These are phyloP conservation scores for Paralvinella palmiformis DNA, from an alignment of 1,140 invertebrate genomes.

Conservation along the genomic window DNA sequence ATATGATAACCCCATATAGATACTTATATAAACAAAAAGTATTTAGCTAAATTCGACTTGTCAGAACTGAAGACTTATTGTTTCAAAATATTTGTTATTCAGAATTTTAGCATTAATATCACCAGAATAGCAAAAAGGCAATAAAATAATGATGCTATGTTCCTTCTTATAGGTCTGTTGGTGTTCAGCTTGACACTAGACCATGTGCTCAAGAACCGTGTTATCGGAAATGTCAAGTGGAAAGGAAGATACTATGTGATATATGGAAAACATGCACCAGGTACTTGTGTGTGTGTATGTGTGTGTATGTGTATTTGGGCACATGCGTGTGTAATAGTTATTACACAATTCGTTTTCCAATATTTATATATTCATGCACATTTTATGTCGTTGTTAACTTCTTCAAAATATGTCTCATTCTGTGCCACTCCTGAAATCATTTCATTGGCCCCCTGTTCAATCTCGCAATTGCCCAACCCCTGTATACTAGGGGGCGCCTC, in stretches of 20 bases:
- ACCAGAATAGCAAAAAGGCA: not conserved
- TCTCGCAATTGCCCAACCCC: too few species aligned
- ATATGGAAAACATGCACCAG: constrained; percentile 10
- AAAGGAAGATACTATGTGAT: constrained; percentile 10
- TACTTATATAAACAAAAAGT: not conserved
- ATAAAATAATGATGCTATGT: not conserved
- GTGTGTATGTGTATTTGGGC: not conserved
- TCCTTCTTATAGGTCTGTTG: not conserved
- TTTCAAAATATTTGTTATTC: not conserved
- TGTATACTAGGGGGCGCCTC: too few species aligned
- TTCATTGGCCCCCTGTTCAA: too few species aligned
- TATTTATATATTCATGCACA: too few species aligned
- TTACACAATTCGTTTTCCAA: too few species aligned
- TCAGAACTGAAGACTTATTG: not conserved
- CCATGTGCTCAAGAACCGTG: constrained; percentile 3
- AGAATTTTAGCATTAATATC: not conserved
- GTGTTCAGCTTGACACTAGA: not conserved
- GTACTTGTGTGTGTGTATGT: not conserved
- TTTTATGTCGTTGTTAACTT: too few species aligned
- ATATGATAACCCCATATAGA: not conserved
- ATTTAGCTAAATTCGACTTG: not conserved
- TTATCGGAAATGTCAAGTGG: not conserved
- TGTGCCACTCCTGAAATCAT: too few species aligned
- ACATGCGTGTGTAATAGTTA: not conserved
- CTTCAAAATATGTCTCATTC: too few species aligned